Evolutionary conservation across 2,888 invertebrate species (phyloP).

Genomic region (Caenorhabditis wallacei): DNA sequence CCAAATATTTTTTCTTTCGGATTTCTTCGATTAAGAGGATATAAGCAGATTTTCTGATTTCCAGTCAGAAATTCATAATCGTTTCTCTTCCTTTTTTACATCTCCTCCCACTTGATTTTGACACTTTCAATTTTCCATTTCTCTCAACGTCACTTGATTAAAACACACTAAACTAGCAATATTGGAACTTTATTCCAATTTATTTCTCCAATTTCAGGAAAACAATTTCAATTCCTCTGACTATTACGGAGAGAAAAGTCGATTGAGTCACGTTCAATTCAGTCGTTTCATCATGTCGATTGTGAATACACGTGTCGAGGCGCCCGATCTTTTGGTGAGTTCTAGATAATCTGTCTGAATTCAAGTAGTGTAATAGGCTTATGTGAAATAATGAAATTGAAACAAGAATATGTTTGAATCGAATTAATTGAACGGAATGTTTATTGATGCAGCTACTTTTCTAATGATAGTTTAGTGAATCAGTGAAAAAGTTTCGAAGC

Average conservation of each 20-base stretch:
- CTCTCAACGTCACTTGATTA: conserved; percentile 29
- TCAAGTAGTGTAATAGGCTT: no score
- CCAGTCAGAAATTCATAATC: not conserved
- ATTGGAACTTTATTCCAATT: not conserved
- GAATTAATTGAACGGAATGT: no score
- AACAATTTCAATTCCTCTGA: conserved; percentile 25
- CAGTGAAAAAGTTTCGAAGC: no score
- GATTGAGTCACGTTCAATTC: conserved; percentile 5
- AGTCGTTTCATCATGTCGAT: conserved; percentile 51
- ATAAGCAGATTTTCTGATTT: not conserved
- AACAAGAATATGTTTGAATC: no score
- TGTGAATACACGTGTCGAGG: conserved; percentile 53
- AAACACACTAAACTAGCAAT: not conserved
- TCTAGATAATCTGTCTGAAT: not conserved
- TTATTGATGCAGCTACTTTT: no score
- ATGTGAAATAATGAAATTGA: no score
- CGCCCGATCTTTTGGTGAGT: conserved; percentile 56
- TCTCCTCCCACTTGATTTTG: not conserved
- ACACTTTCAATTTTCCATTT: not conserved
- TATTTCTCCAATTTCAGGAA: conserved; percentile 30
- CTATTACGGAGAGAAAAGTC: not conserved
- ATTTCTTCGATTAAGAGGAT: not conserved
- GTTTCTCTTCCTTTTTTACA: not conserved
- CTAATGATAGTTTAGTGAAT: no score
- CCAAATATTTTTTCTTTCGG: not conserved